Conservation (phyloP, 2,797 vertebrate species). For the Pseudocheirus occidentalis region DNA sequence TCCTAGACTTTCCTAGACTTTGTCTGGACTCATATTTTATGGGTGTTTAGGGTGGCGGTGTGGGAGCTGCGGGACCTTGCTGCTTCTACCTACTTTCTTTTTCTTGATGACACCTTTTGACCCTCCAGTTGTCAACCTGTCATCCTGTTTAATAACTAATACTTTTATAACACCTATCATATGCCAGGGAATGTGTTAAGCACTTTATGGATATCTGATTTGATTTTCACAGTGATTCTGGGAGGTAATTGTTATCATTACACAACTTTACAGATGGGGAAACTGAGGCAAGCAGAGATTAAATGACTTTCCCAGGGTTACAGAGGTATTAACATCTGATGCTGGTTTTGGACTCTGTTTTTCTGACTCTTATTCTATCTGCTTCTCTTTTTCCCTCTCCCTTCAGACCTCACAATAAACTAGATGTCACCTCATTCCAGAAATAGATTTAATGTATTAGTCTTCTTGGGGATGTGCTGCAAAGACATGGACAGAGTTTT, state of each 20-base stretch:
- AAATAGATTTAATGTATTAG: background rate
- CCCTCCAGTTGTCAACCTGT: background rate
- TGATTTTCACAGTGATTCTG: background rate
- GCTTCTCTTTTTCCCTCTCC: background rate
- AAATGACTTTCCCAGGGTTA: background rate
- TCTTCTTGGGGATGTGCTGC: background rate
- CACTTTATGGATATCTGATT: background rate
- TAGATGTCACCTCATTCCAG: background rate
- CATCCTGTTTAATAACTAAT: background rate
- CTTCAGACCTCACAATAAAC: background rate
- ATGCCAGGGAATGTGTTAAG: background rate
- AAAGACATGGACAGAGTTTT: background rate
- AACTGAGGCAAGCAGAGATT: background rate
- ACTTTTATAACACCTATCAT: background rate
- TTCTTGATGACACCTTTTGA: background rate
- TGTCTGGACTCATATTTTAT: no score
- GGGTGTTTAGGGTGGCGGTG: no score
- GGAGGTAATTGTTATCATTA: background rate
- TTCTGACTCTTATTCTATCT: background rate
- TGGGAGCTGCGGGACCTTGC: no score
- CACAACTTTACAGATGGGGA: background rate
- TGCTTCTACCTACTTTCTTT: no score
- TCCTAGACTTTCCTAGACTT: no score
- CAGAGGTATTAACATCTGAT: background rate
- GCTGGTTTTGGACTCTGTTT: background rate